Base-by-base conservation (phyloP, 2,797 vertebrate genomes). In the Liparis tanakae region DNA sequence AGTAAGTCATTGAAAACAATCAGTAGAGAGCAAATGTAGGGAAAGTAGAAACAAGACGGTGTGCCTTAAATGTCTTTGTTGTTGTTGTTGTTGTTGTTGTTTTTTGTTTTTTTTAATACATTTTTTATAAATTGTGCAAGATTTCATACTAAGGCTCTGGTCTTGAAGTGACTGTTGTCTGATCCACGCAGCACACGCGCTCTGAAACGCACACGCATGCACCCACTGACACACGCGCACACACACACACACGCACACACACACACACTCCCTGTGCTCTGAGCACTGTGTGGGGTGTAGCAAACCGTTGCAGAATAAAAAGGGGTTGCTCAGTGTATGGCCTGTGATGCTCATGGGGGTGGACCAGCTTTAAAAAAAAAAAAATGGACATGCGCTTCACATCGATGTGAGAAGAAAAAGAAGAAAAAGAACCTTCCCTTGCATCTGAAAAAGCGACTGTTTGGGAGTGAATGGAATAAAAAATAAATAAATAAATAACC, bases 71-170 rank as follows among this genome's bases (percentile, higher is more conserved):
- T 97, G 96, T 96, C 96, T 94, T 94, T 95, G 94, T 95, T 86
- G 84, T 53, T 93, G 84, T 53, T 93, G 10, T 20, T 95, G 78
- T 85, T 77, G 76, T 72, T 67, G 66, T 74, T 54, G 13, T 20
- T 78, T 25, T 54, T 51, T 10, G 2, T 14, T 25, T 25, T 90
- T 89, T 91, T 89, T 3, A 20, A 50, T 14, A 89, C 77, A 86
- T 94, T 96, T 97, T 98, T 95, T 96, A 97, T 95, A 98, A 96
- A 96, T 97, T 98, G 96, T 99, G 97, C 97, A 98, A 96, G 95
- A 95, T 97, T 96, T 98, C 95, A 95, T 96, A 97, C 97, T 97
- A 99, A 99, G 97, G 97, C 97, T 98, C 96, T 94, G 96, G 96
- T 98, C 96, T 98, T 96, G 95, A 96, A 92, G 94, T 96, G 96